phyloP scores from a whole-genome alignment of 2,888 invertebrate genomes.

The Lampropteryx suffumata region DNA sequence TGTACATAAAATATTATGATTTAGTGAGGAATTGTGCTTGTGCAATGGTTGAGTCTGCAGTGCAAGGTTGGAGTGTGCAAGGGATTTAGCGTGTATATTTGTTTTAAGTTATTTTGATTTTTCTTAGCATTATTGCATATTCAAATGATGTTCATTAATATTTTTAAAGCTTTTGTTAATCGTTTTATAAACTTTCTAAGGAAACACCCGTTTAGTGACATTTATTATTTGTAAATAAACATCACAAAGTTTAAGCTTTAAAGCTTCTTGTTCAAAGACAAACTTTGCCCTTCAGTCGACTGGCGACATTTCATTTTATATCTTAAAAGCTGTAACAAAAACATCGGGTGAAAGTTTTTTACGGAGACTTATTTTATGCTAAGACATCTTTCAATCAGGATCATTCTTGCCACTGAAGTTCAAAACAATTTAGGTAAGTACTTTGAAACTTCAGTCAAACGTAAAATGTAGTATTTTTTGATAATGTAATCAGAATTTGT shows the following conservation, averaged over 20 bases:
- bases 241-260: constrained; percentile 18
- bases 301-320: constrained; percentile 29
- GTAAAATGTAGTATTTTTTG: neutral
- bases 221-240: constrained; percentile 16
- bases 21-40: constrained; percentile 14
- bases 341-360: constrained; percentile 30
- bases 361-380: constrained; percentile 18
- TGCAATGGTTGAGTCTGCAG: constrained; percentile 10
- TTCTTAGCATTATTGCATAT: neutral
- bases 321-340: constrained; percentile 43
- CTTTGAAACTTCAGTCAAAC: constrained; percentile 7
- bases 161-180: constrained; percentile 13
- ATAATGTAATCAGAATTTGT: neutral
- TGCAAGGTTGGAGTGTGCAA: constrained; percentile 16
- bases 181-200: constrained; percentile 3
- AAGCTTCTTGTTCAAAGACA: constrained; percentile 19
- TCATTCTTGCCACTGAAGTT: constrained; percentile 16
- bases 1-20: constrained; percentile 1
- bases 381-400: constrained; percentile 18
- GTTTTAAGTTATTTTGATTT: constrained; percentile 10
- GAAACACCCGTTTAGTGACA: constrained; percentile 11
- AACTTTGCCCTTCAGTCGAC: constrained; percentile 21
- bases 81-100: constrained; percentile 12
- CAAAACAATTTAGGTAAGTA: constrained; percentile 11
- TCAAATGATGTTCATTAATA: neutral